phyloP scores from a whole-genome alignment of 2,888 invertebrate genomes.

The Tipula helvola region DNA sequence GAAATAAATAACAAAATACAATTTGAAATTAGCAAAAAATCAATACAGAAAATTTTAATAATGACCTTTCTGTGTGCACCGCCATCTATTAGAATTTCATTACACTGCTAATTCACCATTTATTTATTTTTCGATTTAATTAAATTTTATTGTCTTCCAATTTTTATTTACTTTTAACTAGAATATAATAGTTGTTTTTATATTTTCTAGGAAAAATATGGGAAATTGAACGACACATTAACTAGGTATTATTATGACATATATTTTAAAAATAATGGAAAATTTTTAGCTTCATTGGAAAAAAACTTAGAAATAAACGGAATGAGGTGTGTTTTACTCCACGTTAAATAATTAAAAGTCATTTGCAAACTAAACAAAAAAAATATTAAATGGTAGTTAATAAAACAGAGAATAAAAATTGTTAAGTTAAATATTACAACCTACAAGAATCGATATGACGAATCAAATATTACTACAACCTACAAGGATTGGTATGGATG shows the following conservation, averaged over 20 bases:
- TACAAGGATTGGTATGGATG: no score
- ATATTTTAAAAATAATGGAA: not conserved
- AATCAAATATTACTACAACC: not conserved
- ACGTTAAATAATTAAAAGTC: not conserved
- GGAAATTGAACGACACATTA: not conserved
- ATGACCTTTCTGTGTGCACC: slow-evolving; percentile 15
- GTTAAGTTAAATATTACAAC: not conserved
- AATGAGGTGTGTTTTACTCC: not conserved
- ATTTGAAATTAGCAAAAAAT: slow-evolving; percentile 12
- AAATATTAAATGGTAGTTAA: not conserved
- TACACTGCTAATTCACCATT: not conserved
- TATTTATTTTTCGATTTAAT: not conserved
- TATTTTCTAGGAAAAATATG: not conserved
- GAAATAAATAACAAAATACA: slow-evolving; percentile 31
- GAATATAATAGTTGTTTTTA: not conserved
- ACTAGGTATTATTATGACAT: not conserved
- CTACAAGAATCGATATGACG: not conserved
- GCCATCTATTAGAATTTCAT: slow-evolving; percentile 13
- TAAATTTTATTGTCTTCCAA: not conserved
- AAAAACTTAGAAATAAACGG: not conserved
- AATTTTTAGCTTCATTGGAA: not conserved
- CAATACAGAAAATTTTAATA: slow-evolving; percentile 11
- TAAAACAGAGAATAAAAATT: not conserved
- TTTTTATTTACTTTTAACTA: not conserved
- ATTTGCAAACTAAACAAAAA: not conserved